phyloP scores from a whole-genome alignment of 2,888 invertebrate genomes.

The Chrysodeixis includens region DNA sequence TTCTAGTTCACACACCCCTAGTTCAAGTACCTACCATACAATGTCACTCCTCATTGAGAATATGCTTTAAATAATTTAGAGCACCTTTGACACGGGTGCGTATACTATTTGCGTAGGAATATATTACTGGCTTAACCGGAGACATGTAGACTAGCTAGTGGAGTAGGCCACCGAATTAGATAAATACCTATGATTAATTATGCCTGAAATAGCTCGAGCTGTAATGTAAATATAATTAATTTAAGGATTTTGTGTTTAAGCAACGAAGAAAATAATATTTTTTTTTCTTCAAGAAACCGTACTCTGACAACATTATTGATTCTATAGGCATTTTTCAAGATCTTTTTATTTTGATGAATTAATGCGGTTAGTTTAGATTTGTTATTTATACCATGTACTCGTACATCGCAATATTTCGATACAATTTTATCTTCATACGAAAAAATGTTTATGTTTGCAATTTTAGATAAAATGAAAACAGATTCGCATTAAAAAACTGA shows the following conservation, averaged over 20 bases:
- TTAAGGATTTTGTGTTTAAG: no score
- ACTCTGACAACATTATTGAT: no score
- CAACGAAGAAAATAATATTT: no score
- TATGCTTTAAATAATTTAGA: slow-evolving; percentile 28
- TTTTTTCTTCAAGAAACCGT: no score
- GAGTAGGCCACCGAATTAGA: slow-evolving; percentile 13
- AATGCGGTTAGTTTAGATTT: no score
- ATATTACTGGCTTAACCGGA: slow-evolving; percentile 26
- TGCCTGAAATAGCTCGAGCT: not conserved
- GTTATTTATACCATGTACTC: no score
- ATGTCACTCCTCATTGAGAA: slow-evolving; percentile 15
- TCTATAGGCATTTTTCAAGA: no score
- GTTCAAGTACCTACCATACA: slow-evolving; percentile 5
- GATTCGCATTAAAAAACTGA: not conserved
- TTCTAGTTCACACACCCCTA: not conserved
- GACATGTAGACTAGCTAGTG: slow-evolving; percentile 38
- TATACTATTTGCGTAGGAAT: slow-evolving; percentile 28
- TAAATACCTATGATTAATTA: not conserved
- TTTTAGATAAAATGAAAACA: no score
- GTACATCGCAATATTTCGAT: no score
- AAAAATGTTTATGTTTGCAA: no score
- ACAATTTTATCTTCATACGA: no score
- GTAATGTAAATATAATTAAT: not conserved
- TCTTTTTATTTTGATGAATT: no score
- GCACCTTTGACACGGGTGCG: slow-evolving; percentile 13